These are phyloP conservation scores for Dicranocentrus wangi DNA, from an alignment of 2,888 invertebrate genomes.

Conservation along the genomic window DNA sequence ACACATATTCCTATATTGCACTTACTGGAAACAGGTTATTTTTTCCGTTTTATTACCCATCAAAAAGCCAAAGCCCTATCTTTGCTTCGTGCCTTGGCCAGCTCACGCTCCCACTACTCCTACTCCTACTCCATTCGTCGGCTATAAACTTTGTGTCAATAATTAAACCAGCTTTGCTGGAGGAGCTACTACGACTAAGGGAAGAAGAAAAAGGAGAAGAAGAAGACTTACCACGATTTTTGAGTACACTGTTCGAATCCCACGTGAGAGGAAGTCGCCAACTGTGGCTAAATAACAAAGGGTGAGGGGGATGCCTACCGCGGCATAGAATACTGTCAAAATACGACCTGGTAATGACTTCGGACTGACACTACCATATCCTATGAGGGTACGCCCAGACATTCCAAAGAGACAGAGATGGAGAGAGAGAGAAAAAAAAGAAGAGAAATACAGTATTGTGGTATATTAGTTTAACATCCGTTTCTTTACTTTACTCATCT, in stretches of 20 bases:
- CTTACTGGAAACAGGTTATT: too few species aligned
- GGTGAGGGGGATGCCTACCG: slow-evolving; percentile 73
- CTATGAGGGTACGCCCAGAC: slow-evolving; percentile 52
- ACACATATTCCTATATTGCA: too few species aligned
- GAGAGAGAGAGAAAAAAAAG: slow-evolving; percentile 24
- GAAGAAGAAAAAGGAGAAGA: background rate
- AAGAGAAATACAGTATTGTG: too few species aligned
- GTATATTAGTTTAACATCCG: too few species aligned
- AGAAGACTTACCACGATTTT: slow-evolving; percentile 70
- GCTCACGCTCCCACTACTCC: too few species aligned
- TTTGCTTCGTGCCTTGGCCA: too few species aligned
- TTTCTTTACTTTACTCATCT: too few species aligned
- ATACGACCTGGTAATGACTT: slow-evolving; percentile 72
- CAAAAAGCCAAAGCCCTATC: too few species aligned
- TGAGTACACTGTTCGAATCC: slow-evolving; percentile 72
- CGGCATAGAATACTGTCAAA: slow-evolving; percentile 73
- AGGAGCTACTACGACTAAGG: slow-evolving; percentile 11
- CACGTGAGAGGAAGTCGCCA: slow-evolving; percentile 72
- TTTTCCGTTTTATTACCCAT: slow-evolving; percentile 56
- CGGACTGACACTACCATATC: slow-evolving; percentile 73
- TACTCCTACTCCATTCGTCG: too few species aligned
- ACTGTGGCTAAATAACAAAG: slow-evolving; percentile 73
- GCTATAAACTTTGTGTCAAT: slow-evolving; percentile 51
- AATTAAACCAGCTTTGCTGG: slow-evolving; percentile 47
- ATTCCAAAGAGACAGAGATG: slow-evolving; percentile 17